These are phyloP conservation scores for Bruchidius siliquastri DNA, from an alignment of 2,888 invertebrate species.

Conservation along the genomic window DNA sequence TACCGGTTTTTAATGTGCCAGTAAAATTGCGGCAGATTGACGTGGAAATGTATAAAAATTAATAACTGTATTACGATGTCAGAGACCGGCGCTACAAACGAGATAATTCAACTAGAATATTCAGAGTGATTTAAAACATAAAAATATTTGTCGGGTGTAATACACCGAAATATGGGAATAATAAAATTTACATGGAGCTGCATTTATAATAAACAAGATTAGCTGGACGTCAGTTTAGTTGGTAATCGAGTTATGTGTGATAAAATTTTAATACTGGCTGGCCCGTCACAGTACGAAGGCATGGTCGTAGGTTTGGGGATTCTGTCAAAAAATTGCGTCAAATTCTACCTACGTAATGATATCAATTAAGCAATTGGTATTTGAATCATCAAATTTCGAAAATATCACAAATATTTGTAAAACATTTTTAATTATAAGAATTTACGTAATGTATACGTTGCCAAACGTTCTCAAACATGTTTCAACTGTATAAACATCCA, in stretches of 20 bases:
- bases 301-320: background rate
- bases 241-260: conserved; percentile 31
- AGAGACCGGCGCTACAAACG: conserved; percentile 5
- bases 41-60: conserved; percentile 15
- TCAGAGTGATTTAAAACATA: conserved; percentile 22
- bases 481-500: too few species aligned
- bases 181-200: conserved; percentile 30
- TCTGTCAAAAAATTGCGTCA: too few species aligned
- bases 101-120: conserved; percentile 17
- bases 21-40: conserved; percentile 10
- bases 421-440: too few species aligned
- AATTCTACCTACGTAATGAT: too few species aligned
- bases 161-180: conserved; percentile 19
- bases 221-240: conserved; percentile 23
- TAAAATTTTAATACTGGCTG: conserved; percentile 27
- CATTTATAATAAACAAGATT: conserved; percentile 33
- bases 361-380: too few species aligned
- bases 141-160: conserved; percentile 24
- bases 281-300: background rate
- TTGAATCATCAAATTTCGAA: too few species aligned
- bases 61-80: conserved; percentile 13
- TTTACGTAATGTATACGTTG: too few species aligned
- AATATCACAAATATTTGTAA: too few species aligned
- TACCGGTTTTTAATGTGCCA: background rate
- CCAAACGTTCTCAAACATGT: too few species aligned